Percentiles rank a stretch among this genome's conserved stretches.
Conservation (phyloP, 2,113 vertebrate genomes). For the Oreochromis aureus region DNA sequence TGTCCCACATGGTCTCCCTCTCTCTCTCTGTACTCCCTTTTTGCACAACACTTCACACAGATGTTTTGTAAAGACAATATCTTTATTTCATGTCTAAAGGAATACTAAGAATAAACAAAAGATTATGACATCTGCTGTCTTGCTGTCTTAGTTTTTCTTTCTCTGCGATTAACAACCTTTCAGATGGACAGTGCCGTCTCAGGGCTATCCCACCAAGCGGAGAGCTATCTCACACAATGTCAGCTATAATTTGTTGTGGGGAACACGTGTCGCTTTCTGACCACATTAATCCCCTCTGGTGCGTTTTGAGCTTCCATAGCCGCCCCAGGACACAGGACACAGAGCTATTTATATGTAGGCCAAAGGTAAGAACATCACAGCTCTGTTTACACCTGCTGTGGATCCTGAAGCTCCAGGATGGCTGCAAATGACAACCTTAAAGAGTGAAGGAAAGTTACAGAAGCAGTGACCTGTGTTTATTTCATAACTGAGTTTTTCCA, state of each 20-base stretch:
- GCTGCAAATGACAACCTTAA: background rate
- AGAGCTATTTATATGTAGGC: slow-evolving; percentile 55
- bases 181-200: background rate
- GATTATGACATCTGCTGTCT: slow-evolving; percentile 23
- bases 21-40: slow-evolving; percentile 44
- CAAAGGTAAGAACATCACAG: slow-evolving; percentile 34
- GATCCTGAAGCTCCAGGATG: background rate
- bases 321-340: background rate
- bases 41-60: slow-evolving; percentile 65
- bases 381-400: background rate
- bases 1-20: slow-evolving; percentile 27
- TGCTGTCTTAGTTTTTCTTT: background rate
- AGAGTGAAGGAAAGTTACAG: background rate
- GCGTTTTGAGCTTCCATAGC: slow-evolving; percentile 14
- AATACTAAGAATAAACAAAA: slow-evolving; percentile 68
- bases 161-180: background rate
- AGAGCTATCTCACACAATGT: slow-evolving; percentile 14
- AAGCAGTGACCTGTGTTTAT: background rate
- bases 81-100: slow-evolving; percentile 66
- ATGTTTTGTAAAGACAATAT: slow-evolving; percentile 65
- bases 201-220: background rate
- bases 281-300: background rate
- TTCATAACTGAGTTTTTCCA: background rate
- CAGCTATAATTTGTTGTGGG: slow-evolving; percentile 2
- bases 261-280: background rate